A percentile compares a stretch with the other conserved stretches of the same genome.
phyloP scores from a whole-genome alignment of 2,888 invertebrate genomes.

The Hypselothyrea guttata region DNA sequence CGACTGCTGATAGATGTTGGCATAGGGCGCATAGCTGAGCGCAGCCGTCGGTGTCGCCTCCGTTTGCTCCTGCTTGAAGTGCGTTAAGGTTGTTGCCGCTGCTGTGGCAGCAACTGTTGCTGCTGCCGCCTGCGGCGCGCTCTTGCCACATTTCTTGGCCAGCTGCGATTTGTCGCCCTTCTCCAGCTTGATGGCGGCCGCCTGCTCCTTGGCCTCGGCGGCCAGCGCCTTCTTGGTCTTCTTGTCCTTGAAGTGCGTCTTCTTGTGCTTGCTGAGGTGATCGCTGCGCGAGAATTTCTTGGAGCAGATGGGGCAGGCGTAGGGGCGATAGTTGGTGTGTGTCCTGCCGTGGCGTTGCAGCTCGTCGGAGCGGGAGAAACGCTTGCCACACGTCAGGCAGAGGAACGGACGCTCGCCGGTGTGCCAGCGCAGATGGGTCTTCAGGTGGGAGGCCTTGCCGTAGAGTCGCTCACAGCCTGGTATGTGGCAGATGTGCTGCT shows the following conservation, averaged over 20 bases:
- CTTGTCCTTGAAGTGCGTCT: conserved; percentile 87
- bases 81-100: conserved; percentile 16
- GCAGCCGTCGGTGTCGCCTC: too few species aligned
- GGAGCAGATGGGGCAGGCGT: conserved; percentile 92
- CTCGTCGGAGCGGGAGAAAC: conserved; percentile 96
- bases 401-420: conserved; percentile 95
- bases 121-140: conserved; percentile 53
- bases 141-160: conserved; percentile 22
- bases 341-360: conserved; percentile 93
- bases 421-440: conserved; percentile 96
- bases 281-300: conserved; percentile 97
- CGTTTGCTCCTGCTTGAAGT: conserved; percentile 74
- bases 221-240: conserved; percentile 79
- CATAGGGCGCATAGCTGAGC: conserved; percentile 59
- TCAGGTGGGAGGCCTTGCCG: conserved; percentile 96
- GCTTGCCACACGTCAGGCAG: conserved; percentile 93
- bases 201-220: conserved; percentile 74
- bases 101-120: conserved; percentile 39
- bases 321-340: conserved; percentile 94
- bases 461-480: conserved; percentile 94
- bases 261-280: conserved; percentile 95
- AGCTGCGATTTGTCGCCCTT: conserved; percentile 41
- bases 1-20: conserved; percentile 72
- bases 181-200: conserved; percentile 61
- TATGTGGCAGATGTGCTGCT: conserved; percentile 92